Evolutionary conservation across 2,797 vertebrate genomes (phyloP).

Genomic region (Scarus forsteni): DNA sequence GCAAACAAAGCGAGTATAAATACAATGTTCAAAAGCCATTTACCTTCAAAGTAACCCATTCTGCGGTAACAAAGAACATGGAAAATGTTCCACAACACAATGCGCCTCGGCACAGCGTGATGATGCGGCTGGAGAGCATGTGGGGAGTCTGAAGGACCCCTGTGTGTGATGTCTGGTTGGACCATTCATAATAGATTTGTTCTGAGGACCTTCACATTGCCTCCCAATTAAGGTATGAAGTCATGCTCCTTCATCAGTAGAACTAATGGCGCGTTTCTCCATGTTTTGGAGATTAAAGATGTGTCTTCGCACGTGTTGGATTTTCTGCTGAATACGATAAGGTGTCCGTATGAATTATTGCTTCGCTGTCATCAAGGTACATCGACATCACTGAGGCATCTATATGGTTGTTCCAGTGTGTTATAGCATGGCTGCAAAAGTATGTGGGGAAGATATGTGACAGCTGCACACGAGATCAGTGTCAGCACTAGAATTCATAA

Average conservation of each 20-base stretch:
- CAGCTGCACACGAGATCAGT: constrained; percentile 36
- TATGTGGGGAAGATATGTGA: constrained; percentile 23
- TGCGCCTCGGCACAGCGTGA: constrained; percentile 50
- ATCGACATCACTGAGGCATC: constrained; percentile 54
- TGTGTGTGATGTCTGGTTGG: constrained; percentile 63
- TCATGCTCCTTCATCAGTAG: constrained; percentile 81
- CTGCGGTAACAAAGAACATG: constrained; percentile 57
- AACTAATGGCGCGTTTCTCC: constrained; percentile 78
- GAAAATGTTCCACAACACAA: constrained; percentile 60
- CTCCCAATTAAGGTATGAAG: constrained; percentile 81
- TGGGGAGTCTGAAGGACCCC: constrained; percentile 56
- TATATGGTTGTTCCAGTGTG: constrained; percentile 59
- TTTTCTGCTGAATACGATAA: constrained; percentile 74
- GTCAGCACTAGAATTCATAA: constrained; percentile 11
- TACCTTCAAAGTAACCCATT: constrained; percentile 61
- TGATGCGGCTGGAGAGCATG: constrained; percentile 62
- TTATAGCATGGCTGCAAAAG: constrained; percentile 50
- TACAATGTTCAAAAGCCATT: constrained; percentile 65
- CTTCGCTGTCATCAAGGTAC: constrained; percentile 56
- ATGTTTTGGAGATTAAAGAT: constrained; percentile 72
- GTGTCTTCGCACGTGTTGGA: constrained; percentile 54
- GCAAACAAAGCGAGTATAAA: constrained; percentile 73
- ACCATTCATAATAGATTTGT: constrained; percentile 84
- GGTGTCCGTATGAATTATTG: constrained; percentile 54
- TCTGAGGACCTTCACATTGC: constrained; percentile 77